Base-by-base conservation (phyloP, 2,113 vertebrate genomes). In the Poeciliopsis retropinna region DNA sequence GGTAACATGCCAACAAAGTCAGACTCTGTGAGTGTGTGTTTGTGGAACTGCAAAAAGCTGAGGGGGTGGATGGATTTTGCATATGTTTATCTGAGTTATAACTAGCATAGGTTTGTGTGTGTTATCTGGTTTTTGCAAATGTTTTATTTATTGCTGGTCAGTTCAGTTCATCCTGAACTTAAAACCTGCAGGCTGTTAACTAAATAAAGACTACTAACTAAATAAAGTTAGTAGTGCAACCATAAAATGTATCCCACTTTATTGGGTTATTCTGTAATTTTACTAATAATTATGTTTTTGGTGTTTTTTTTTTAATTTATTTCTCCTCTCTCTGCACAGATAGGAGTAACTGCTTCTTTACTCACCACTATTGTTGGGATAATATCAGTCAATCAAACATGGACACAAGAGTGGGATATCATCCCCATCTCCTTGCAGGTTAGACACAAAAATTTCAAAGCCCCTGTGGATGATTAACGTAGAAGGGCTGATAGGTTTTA, bases 381-480 rank as follows among this genome's bases (percentile, higher is more conserved):
- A 89, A 96, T 96, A n/a, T 96, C 96, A 0, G 90, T 99, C 88
- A 96, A 94, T 77, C 95, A 99, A 92, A 95, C 97, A 10, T 99
- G 98, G 98, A 91, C 94, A 0, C 95, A 97, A 0, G 97, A 99
- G 75, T 99, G 98, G 98, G 95, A 96, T 25, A 92, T 98, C 80
- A 87, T 99, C 19, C 92, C 96, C 41, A 95, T 99, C 84, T 99
- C 98, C 70, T 76, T 99, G 76, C 97, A 98, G 91, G 98, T 98
- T 73, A 92, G 95, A 39, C 7, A 28, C 64, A 19, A 61, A 76
- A 74, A 15, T 22, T 31, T n/a, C 13, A 34, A 68, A 73, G 39
- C 11, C 68, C 30, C 12, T 27, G 39, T 47, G 44, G 8, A 78
- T 62, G 19, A 12, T 37, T 73, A 54, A 54, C 17, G 69, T 34